These are phyloP conservation scores for Nansenia antarctica DNA, from an alignment of 2,113 vertebrate species.

Conservation along the genomic window DNA sequence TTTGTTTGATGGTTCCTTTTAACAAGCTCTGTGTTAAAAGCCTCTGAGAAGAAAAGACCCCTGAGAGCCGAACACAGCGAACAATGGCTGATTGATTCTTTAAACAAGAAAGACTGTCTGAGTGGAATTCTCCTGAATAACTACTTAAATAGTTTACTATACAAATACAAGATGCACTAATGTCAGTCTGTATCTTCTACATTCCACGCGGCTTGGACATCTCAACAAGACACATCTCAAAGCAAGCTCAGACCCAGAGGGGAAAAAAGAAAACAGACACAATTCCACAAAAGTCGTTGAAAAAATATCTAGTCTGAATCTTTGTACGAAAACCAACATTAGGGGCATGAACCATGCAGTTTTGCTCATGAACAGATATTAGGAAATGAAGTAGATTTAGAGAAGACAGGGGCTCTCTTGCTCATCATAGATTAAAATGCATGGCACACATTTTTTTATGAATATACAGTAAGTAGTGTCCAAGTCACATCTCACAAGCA, in stretches of 20 bases:
- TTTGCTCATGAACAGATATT: background rate
- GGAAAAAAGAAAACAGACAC: background rate
- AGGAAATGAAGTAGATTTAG: too few species aligned
- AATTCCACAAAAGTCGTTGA: background rate
- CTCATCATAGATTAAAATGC: too few species aligned
- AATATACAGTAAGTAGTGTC: too few species aligned
- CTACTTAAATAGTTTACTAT: background rate
- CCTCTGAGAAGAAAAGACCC: background rate
- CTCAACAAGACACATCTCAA: background rate
- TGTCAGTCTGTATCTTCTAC: slow-evolving; percentile 23
- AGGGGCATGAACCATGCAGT: background rate
- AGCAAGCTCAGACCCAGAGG: background rate
- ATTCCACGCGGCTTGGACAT: slow-evolving; percentile 21
- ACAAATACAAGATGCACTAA: slow-evolving; percentile 3
- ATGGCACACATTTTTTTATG: too few species aligned
- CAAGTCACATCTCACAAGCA: background rate
- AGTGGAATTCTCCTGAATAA: background rate
- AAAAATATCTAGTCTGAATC: background rate
- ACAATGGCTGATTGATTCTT: background rate
- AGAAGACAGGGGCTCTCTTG: too few species aligned
- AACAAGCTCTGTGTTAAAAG: background rate
- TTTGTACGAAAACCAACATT: background rate
- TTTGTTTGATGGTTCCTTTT: background rate
- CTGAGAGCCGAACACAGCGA: background rate
- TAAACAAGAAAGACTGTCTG: background rate